Evolutionary conservation across 1,140 invertebrate species (phyloP).

Genomic region (Brachionus asplanchnoidis): DNA sequence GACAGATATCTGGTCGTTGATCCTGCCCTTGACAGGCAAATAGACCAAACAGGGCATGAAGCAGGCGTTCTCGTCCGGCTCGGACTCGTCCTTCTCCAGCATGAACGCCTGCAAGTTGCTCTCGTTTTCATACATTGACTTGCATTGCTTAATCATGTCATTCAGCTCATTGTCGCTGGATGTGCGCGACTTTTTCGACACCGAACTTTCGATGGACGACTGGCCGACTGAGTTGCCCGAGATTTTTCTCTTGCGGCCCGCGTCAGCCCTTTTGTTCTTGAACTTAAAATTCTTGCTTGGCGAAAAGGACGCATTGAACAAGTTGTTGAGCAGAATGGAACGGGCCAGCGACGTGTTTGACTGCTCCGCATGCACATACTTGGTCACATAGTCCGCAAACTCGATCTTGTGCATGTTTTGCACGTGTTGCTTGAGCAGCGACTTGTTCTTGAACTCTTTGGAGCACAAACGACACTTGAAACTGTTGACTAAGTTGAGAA

Average conservation of each 20-base stretch:
- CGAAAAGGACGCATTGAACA: neutral
- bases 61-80: neutral
- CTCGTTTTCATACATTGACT: neutral
- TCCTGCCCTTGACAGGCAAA: neutral
- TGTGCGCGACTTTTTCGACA: neutral
- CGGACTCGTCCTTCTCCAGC: constrained; percentile 25
- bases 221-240: neutral
- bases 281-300: constrained; percentile 1
- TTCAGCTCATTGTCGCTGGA: neutral
- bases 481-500: constrained; percentile 5
- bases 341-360: neutral
- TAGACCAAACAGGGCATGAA: constrained; percentile 36
- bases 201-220: neutral
- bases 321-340: neutral
- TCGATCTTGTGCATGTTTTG: constrained; percentile 8
- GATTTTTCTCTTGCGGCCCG: neutral
- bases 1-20: constrained; percentile 12
- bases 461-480: constrained; percentile 8
- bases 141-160: neutral
- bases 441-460: neutral
- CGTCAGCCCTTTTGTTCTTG: neutral
- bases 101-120: constrained; percentile 3
- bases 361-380: neutral
- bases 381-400: neutral
- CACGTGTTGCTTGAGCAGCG: constrained; percentile 15